Evolutionary conservation across 2,797 vertebrate species (phyloP).

Genomic region (Rhynchotus rufescens): DNA sequence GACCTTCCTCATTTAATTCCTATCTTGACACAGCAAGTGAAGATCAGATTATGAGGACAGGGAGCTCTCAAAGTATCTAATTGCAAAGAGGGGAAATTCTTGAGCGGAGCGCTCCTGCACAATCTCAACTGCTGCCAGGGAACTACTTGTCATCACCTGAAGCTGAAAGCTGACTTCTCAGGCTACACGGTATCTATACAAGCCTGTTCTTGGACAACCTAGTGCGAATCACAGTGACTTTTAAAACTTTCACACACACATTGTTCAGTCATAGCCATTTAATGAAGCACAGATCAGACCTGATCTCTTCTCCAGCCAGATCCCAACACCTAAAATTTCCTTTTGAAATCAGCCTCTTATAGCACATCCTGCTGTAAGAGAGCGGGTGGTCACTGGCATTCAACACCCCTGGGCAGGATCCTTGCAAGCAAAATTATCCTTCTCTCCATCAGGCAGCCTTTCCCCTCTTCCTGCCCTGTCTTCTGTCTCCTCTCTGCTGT

Average conservation of each 20-base stretch:
- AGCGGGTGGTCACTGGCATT: accelerated
- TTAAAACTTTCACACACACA: neutral
- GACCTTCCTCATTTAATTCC: neutral
- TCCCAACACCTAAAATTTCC: no score
- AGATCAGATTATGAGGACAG: neutral
- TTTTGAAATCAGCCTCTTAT: neutral
- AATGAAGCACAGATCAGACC: neutral
- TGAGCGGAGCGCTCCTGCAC: neutral
- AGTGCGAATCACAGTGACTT: neutral
- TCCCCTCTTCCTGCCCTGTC: accelerated
- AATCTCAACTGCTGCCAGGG: neutral
- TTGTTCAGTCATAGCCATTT: neutral
- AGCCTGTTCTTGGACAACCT: neutral
- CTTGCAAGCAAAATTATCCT: neutral
- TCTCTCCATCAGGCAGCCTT: neutral
- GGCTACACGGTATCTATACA: neutral
- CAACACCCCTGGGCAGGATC: neutral
- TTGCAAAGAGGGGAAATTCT: neutral
- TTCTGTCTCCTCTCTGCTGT: neutral
- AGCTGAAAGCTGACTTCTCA: neutral
- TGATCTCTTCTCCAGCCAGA: neutral
- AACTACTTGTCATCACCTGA: neutral
- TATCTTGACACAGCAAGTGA: neutral
- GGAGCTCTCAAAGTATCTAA: neutral
- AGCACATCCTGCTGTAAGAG: neutral